Percentiles rank a stretch among this genome's conserved stretches.
These are phyloP conservation scores for Hypanus sabinus DNA, from an alignment of 2,113 vertebrate genomes.

Conservation along the genomic window DNA sequence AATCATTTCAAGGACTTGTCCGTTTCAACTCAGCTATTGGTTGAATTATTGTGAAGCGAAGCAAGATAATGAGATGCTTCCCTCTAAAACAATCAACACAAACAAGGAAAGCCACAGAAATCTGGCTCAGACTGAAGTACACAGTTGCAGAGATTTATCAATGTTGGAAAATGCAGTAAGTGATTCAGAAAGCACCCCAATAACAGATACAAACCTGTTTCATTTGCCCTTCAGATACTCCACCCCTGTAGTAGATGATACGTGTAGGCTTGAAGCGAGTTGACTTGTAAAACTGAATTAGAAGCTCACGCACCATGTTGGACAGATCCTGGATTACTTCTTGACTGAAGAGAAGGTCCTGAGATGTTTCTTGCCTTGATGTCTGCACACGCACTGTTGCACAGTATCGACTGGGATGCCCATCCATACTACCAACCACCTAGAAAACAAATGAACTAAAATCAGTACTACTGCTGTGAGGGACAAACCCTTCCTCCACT, in stretches of 20 bases:
- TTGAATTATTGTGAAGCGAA: background rate
- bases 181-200: background rate
- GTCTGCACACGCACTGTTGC: slow-evolving; percentile 93
- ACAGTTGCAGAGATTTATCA: background rate
- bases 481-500: background rate
- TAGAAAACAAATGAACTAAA: background rate
- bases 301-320: slow-evolving; percentile 90
- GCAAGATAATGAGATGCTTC: background rate
- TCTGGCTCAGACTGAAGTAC: background rate
- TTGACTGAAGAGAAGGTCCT: slow-evolving; percentile 93
- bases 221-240: slow-evolving; percentile 96
- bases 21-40: background rate
- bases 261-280: slow-evolving; percentile 95
- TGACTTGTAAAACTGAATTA: slow-evolving; percentile 98
- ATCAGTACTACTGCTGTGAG: no score
- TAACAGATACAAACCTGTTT: slow-evolving; percentile 70
- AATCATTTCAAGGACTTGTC: background rate
- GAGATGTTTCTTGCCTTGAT: slow-evolving; percentile 86
- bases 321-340: slow-evolving; percentile 95
- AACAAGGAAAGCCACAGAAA: background rate
- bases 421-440: slow-evolving; percentile 97
- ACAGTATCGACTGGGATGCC: slow-evolving; percentile 93
- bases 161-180: background rate
- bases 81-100: background rate
- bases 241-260: slow-evolving; percentile 97